These are phyloP conservation scores for Cochlearius cochlearius DNA, from an alignment of 2,113 vertebrate genomes.

Conservation along the genomic window DNA sequence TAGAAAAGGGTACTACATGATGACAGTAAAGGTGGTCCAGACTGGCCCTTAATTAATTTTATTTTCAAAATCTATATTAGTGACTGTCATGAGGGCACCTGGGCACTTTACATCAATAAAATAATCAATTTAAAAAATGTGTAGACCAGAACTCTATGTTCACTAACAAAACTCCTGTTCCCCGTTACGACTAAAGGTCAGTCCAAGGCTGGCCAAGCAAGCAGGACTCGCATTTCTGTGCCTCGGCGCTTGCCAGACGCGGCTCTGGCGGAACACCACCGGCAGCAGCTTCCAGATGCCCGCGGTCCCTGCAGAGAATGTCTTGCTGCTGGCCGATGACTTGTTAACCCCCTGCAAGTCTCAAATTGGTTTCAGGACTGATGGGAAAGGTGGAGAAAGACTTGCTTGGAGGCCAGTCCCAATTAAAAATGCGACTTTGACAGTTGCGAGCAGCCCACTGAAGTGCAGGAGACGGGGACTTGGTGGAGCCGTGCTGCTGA, in stretches of 20 bases:
- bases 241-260: background rate
- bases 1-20: constrained; percentile 15
- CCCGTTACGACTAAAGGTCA: background rate
- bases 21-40: constrained; percentile 63
- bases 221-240: background rate
- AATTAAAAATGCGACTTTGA: background rate
- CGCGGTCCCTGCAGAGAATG: rapidly evolving
- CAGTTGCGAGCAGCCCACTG: background rate
- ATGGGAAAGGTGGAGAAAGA: background rate
- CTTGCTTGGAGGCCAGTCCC: background rate
- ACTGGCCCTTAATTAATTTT: constrained; percentile 64
- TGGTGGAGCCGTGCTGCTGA: background rate
- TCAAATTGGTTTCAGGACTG: background rate
- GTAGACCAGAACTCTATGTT: constrained; percentile 52
- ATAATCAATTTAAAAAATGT: constrained; percentile 58
- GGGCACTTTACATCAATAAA: constrained; percentile 63
- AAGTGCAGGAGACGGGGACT: background rate
- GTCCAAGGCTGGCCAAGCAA: constrained; percentile 48
- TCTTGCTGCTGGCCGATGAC: background rate
- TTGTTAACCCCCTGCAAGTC: background rate
- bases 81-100: constrained; percentile 53
- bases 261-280: background rate
- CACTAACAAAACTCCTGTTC: constrained; percentile 39
- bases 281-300: constrained; percentile 8
- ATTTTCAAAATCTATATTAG: constrained; percentile 63